Base-by-base conservation (phyloP, 2,113 vertebrate species). In the Ophiodon elongatus region DNA sequence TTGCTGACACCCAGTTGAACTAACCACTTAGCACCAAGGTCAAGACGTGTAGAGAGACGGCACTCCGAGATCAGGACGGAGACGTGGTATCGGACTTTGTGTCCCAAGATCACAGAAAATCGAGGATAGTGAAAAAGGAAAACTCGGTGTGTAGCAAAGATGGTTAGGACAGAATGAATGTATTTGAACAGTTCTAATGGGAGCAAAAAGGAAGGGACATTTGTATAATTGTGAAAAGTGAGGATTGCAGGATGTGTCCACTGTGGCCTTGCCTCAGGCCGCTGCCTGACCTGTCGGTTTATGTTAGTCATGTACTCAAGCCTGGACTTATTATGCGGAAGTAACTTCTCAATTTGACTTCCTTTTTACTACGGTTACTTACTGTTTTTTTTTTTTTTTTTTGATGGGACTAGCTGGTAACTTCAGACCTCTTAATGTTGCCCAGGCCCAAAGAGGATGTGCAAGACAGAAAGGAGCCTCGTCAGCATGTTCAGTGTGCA, bases 21-120 rank as follows among this genome's bases (percentile, higher is more conserved):
- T 35, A 74, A 59, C 64, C 77, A 64, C 77, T 84, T 71, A 63
- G 10, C 75, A 81, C n/a, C 83, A 89, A 91, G 91, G 88, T 91
- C 82, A 85, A 41, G 63, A 67, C 23, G 10, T 50, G 50, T 29
- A 9, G 19, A 27, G 47, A 78, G 69, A 54, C 54, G 57, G 66
- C 29, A 43, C 47, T 31, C 54, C 69, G 33, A 69, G 29, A 76
- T 37, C 62, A 70, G 59, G 39, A 63, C 35, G 41, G 45, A 62
- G 54, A 21, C 25, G 0, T 50, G 60, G 39, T 63, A 41, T 66
- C 19, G 73, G 23, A 47, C 13, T 31, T 57, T 15, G 31, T 45
- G 75, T 23, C 31, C 41, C 14, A 31, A 77, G 43, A 71, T 59
- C 62, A 66, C 31, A 4, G n/a, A 39, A 39, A 21, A 43, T 21